These are phyloP conservation scores for Sebastes jordani DNA, from an alignment of 2,797 vertebrate genomes.

Conservation along the genomic window DNA sequence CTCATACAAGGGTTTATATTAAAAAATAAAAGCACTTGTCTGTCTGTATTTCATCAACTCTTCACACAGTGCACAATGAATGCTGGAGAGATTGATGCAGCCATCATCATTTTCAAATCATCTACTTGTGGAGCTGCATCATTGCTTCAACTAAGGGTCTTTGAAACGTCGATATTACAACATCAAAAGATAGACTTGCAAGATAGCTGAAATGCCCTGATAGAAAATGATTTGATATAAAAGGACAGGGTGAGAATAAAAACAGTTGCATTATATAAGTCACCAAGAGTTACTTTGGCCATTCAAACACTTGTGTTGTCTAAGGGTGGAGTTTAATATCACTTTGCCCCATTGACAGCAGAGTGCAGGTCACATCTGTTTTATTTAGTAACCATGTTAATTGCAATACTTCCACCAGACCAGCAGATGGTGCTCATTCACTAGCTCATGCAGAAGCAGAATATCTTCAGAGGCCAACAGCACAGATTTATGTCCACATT, in stretches of 20 bases:
- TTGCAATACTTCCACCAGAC: slow-evolving; percentile 16
- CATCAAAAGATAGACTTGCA: neutral
- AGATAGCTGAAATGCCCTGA: neutral
- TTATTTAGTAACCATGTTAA: neutral
- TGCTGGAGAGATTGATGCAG: neutral
- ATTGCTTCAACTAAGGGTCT: neutral
- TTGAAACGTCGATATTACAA: neutral
- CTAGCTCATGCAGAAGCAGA: slow-evolving; percentile 9
- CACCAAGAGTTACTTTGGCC: neutral
- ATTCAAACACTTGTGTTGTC: neutral
- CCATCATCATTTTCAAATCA: neutral
- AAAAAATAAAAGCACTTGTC: neutral
- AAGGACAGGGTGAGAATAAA: neutral
- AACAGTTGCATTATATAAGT: neutral
- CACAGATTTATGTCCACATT: neutral
- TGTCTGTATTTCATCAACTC: neutral
- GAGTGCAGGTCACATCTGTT: neutral
- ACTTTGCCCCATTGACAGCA: neutral
- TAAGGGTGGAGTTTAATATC: neutral
- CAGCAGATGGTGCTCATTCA: slow-evolving; percentile 78
- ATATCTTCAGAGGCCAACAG: neutral
- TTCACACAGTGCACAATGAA: neutral
- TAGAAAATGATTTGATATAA: neutral
- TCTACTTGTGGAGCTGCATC: neutral
- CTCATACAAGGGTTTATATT: neutral